phyloP scores from a whole-genome alignment of 64 coral and sea anemone genomes.

The Actinia equina region DNA sequence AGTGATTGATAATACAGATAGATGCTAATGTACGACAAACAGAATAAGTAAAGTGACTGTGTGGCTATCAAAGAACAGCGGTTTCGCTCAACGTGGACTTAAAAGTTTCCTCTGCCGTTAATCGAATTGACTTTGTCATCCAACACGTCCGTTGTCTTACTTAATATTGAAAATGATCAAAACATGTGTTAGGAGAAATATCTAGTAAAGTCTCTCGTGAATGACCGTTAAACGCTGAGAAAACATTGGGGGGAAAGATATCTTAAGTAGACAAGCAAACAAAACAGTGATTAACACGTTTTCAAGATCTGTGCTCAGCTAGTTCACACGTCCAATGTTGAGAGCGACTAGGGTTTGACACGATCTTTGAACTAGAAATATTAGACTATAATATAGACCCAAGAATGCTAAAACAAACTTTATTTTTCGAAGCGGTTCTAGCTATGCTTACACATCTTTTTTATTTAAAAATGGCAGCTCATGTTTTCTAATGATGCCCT shows the following conservation, averaged over 20 bases:
- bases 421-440: no score
- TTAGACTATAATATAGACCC: no score
- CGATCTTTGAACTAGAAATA: no score
- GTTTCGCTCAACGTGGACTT: neutral
- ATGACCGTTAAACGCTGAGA: neutral
- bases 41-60: neutral
- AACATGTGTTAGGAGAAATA: neutral
- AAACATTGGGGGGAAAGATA: neutral
- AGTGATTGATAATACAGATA: neutral
- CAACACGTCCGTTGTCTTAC: neutral
- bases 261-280: constrained; percentile 5
- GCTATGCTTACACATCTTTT: no score
- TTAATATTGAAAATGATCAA: neutral
- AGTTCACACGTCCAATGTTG: no score
- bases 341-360: no score
- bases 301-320: neutral
- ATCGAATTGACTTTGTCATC: neutral
- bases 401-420: no score
- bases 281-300: neutral
- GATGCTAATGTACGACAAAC: constrained; percentile 5
- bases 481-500: no score
- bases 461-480: no score
- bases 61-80: neutral
- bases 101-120: neutral
- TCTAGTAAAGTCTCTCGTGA: neutral